Percentiles rank a stretch among this genome's conserved stretches.
These are phyloP conservation scores for Eulemur coronatus DNA, from an alignment of 2,797 vertebrate genomes.

Conservation along the genomic window DNA sequence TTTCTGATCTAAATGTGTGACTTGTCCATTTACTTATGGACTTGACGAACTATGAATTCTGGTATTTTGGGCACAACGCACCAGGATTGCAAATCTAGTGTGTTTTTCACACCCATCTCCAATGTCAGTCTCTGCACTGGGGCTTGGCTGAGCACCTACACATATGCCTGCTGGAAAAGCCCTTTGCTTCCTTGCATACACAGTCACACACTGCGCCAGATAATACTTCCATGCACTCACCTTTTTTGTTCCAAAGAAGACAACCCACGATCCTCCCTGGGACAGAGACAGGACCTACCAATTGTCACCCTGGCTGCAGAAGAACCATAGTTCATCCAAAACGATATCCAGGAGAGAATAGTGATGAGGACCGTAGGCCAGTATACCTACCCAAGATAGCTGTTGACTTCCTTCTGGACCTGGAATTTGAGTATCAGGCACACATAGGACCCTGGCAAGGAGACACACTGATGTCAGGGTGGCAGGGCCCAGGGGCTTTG, in stretches of 20 bases:
- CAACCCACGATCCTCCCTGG: not conserved
- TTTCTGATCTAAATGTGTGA: no score
- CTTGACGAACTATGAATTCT: conserved; percentile 1
- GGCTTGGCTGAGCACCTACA: not conserved
- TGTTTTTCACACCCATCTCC: not conserved
- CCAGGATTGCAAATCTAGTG: not conserved
- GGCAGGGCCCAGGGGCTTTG: no score
- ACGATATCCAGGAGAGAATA: conserved; percentile 97
- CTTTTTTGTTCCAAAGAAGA: not conserved
- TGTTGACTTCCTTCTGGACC: conserved; percentile 96
- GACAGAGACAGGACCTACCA: conserved; percentile 86
- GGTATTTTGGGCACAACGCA: not conserved
- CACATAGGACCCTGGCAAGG: conserved; percentile 92
- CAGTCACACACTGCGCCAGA: not conserved
- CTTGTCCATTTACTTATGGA: not conserved
- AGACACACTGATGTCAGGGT: no score
- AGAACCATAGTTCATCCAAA: conserved; percentile 99
- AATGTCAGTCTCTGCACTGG: not conserved
- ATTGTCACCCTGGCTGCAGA: conserved; percentile 98
- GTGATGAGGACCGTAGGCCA: conserved; percentile 99
- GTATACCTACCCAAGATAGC: conserved; percentile 96
- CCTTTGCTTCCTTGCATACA: not conserved
- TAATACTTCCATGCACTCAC: not conserved
- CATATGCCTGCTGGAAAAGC: not conserved
- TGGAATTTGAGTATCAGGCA: conserved; percentile 97